Evolutionary conservation across 2,888 invertebrate species (phyloP).

Genomic region (Aporophyla lueneburgensis): DNA sequence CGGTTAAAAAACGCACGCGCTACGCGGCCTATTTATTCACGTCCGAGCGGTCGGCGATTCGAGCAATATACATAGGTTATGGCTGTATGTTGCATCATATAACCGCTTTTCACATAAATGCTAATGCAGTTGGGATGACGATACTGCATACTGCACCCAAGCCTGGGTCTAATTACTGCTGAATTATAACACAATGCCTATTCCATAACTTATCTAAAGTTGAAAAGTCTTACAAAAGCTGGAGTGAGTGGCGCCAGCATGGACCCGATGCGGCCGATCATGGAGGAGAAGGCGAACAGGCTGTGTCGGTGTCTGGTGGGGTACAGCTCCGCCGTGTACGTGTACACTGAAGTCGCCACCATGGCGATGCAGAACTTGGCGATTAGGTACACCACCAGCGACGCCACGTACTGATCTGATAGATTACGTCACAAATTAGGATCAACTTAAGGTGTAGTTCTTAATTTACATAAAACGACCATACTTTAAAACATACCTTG

Average conservation of each 20-base stretch:
- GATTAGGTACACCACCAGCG: slow-evolving; percentile 87
- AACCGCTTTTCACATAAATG: too few relatives aligned
- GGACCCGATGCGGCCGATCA: slow-evolving; percentile 91
- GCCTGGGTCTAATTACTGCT: not conserved
- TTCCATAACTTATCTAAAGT: not conserved
- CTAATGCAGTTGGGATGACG: too few relatives aligned
- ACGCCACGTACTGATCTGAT: slow-evolving; percentile 71
- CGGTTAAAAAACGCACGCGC: too few relatives aligned
- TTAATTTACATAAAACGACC: not conserved
- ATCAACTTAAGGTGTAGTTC: not conserved
- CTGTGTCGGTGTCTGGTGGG: slow-evolving; percentile 91
- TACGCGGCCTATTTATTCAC: too few relatives aligned
- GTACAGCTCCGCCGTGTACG: slow-evolving; percentile 92
- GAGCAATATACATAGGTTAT: too few relatives aligned
- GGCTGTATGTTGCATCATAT: too few relatives aligned
- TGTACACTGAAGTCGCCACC: slow-evolving; percentile 90
- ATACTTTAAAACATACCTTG: slow-evolving; percentile 76
- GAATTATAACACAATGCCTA: too few relatives aligned
- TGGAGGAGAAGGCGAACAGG: slow-evolving; percentile 91
- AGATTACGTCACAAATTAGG: not conserved
- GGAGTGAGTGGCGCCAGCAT: slow-evolving; percentile 92
- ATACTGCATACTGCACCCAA: not conserved
- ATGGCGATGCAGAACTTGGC: slow-evolving; percentile 91
- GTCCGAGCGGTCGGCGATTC: too few relatives aligned
- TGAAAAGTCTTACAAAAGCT: slow-evolving; percentile 86